A percentile compares a stretch with the other conserved stretches of the same genome.
phyloP scores from a whole-genome alignment of 2,113 vertebrate species.

The Heptranchias perlo region DNA sequence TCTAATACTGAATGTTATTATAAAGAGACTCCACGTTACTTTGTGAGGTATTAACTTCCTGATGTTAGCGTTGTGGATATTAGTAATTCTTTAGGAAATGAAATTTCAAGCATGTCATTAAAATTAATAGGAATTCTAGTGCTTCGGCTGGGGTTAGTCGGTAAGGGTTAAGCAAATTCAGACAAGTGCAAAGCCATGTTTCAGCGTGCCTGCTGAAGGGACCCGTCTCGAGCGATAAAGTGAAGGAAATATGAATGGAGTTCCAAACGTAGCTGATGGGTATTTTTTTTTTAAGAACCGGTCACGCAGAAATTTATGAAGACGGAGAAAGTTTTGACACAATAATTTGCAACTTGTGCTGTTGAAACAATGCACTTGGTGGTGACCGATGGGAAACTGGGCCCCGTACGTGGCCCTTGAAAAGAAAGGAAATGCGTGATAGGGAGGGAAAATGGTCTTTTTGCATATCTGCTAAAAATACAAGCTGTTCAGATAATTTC shows the following conservation, averaged over 20 bases:
- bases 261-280: background rate
- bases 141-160: background rate
- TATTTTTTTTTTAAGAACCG: background rate
- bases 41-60: background rate
- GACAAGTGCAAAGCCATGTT: background rate
- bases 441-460: slow-evolving; percentile 9
- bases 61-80: background rate
- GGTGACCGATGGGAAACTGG: background rate
- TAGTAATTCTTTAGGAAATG: background rate
- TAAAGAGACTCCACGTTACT: background rate
- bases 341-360: background rate
- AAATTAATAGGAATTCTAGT: background rate
- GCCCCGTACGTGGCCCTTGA: background rate
- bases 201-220: background rate
- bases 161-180: background rate
- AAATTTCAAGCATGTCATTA: background rate
- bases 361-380: background rate
- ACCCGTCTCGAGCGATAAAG: background rate
- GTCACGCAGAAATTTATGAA: background rate
- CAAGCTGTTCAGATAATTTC: slow-evolving; percentile 11
- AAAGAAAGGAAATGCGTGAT: too few relatives aligned
- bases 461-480: slow-evolving; percentile 34
- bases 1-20: background rate
- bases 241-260: background rate
- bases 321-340: background rate